Evolutionary conservation across 2,888 invertebrate species (phyloP).

Genomic region (Caenorhabditis zanzibari): DNA sequence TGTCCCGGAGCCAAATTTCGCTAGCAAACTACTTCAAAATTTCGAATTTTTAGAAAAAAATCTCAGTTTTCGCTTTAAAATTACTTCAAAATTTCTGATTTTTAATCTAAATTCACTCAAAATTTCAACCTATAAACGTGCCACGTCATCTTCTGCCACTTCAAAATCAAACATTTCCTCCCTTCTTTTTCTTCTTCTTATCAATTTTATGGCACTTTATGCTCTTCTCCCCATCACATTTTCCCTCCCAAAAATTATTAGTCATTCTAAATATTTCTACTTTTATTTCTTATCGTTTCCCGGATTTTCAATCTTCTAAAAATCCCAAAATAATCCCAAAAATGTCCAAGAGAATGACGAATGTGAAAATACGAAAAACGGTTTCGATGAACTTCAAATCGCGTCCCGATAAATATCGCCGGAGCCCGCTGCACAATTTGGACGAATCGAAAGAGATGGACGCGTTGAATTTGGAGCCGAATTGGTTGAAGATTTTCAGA

Average conservation of each 20-base stretch:
- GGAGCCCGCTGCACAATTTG: not conserved
- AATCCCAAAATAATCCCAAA: not conserved
- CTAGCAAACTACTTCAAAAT: no score
- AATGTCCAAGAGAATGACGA: conserved; percentile 27
- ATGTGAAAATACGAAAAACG: conserved; percentile 44
- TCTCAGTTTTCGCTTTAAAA: not conserved
- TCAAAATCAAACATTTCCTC: conserved; percentile 38
- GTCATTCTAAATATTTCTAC: not conserved
- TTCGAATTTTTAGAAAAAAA: not conserved
- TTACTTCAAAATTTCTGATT: not conserved
- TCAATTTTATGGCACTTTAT: conserved; percentile 29
- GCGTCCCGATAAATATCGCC: conserved; percentile 31
- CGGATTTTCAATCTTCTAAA: not conserved
- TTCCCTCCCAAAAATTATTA: conserved; percentile 31
- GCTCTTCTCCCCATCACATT: conserved; percentile 18
- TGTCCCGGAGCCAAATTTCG: no score
- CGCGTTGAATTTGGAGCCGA: conserved; percentile 32
- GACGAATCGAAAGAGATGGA: conserved; percentile 28
- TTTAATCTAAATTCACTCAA: not conserved
- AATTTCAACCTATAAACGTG: not conserved
- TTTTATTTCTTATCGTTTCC: conserved; percentile 29
- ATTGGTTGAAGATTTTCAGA: conserved; percentile 17
- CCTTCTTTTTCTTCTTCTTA: conserved; percentile 36
- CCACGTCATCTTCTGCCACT: conserved; percentile 15
- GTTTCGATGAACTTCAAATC: conserved; percentile 58